Conservation (phyloP, 35 echinoderm and acorn worm species). For the Apostichopus japonicus region DNA sequence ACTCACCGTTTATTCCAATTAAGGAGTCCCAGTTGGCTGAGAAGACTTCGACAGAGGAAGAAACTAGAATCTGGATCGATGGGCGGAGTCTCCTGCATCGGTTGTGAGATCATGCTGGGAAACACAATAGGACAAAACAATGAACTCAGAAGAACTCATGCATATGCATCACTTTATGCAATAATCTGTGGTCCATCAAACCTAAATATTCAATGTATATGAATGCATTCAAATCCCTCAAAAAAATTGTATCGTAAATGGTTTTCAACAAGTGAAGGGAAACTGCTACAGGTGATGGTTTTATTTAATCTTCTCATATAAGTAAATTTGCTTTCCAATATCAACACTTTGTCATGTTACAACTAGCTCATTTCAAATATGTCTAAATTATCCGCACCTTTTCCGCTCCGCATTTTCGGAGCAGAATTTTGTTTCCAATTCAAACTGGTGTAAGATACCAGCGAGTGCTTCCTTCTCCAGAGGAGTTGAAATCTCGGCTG, state of each 20-base stretch:
- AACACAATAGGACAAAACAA: not conserved
- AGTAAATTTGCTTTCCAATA: too few relatives aligned
- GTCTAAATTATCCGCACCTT: conserved; percentile 58
- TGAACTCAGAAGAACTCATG: not conserved
- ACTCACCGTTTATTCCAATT: conserved; percentile 94
- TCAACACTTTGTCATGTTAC: too few relatives aligned
- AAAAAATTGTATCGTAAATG: too few relatives aligned
- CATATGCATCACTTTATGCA: not conserved
- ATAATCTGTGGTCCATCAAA: too few relatives aligned
- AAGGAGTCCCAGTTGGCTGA: conserved; percentile 88
- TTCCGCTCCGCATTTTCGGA: conserved; percentile 62
- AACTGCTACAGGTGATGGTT: too few relatives aligned
- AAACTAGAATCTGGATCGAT: conserved; percentile 82
- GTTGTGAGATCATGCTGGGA: conserved; percentile 79
- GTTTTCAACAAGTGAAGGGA: too few relatives aligned
- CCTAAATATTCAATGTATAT: too few relatives aligned
- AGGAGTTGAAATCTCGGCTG: conserved; percentile 77
- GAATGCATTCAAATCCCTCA: too few relatives aligned
- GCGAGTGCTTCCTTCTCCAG: conserved; percentile 75
- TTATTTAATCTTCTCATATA: too few relatives aligned
- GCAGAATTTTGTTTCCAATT: conserved; percentile 76
- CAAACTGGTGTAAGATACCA: conserved; percentile 69
- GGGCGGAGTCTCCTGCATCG: conserved; percentile 60
- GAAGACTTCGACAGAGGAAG: conserved; percentile 78
- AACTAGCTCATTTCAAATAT: not conserved